Evolutionary conservation across 2,888 invertebrate species (phyloP), one percentile per base, ranked within the genome.

Genomic region (Molanna angustata): DNA sequence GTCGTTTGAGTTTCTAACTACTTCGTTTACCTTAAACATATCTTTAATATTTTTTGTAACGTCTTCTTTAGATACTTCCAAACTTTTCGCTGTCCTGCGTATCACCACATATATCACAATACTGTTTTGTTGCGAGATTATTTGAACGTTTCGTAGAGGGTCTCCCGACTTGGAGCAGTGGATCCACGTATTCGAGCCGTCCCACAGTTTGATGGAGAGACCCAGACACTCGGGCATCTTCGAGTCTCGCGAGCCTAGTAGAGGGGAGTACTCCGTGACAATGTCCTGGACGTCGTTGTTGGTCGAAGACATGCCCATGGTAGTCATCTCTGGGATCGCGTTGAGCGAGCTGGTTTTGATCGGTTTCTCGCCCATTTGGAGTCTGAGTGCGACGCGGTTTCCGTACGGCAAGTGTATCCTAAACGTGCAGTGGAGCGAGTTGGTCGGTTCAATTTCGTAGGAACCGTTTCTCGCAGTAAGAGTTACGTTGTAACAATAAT

Each of bases 401-500:
- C 88, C 87, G 64, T 83, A 86, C 2, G 87, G 86, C 61, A 87
- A 67, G 64, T 84, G 83, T 47, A 87, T 83, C 61, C 77, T 76
- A 67, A 85, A 86, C 18, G 84, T 84, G 67, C 88, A 87, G 60
- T 79, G 72, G 19, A 86, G 68, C 39, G 79, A 78, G 11, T 74
- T 71, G 1, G 74, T 76, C 4, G 82, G 82, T 60, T 80, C 79
- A 65, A 84, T 73, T 66, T 81, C 81, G 72, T 83, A 82, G 63
- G 83, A 80, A 64, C 82, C 85, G 72, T 83, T 85, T 60, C 78
- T 76, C 47, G 74, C 73, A 61, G 79, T 77, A 60, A 85, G 77
- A 27, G 84, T 81, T 59, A 86, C 79, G 67, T 86, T 83, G 66
- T 86, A 85, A 63, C 87, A 88, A 66, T 83, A 82, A 69, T 87